Evolutionary conservation across 1,140 invertebrate genomes (phyloP).

Genomic region (Hypothenemus hampei): DNA sequence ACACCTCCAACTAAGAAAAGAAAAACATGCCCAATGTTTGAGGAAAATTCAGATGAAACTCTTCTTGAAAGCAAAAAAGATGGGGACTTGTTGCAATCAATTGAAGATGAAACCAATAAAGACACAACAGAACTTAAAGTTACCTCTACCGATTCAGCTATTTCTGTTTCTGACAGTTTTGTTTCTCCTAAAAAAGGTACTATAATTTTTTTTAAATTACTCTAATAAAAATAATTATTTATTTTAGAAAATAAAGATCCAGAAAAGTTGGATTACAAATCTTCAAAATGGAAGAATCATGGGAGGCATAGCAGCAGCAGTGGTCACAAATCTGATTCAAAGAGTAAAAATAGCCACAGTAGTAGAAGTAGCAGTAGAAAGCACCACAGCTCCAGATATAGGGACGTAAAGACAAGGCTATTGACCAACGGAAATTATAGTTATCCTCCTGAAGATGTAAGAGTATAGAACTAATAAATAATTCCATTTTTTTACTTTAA

Average conservation of each 20-base stretch:
- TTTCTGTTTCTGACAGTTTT: constrained; percentile 14
- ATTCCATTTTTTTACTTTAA: constrained; percentile 1
- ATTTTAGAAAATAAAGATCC: constrained; percentile 27
- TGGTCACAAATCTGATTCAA: constrained; percentile 21
- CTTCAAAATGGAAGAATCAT: constrained; percentile 27
- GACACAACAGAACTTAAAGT: constrained; percentile 30
- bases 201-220: too few relatives aligned
- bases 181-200: constrained; percentile 36
- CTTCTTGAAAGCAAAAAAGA: constrained; percentile 38
- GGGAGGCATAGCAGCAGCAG: constrained; percentile 25
- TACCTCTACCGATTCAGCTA: constrained; percentile 29
- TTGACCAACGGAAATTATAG: constrained; percentile 43
- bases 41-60: constrained; percentile 33
- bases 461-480: constrained; percentile 14
- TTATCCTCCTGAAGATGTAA: constrained; percentile 41
- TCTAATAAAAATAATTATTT: constrained; percentile 36
- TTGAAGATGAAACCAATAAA: constrained; percentile 40
- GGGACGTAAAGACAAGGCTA: constrained; percentile 32
- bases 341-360: too few relatives aligned
- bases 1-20: constrained; percentile 27
- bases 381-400: constrained; percentile 26
- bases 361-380: constrained; percentile 25
- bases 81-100: constrained; percentile 38
- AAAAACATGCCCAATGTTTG: constrained; percentile 29
- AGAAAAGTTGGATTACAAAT: constrained; percentile 23